Base-by-base conservation (phyloP, 2,113 vertebrate species). In the Sylvilagus bachmani region DNA sequence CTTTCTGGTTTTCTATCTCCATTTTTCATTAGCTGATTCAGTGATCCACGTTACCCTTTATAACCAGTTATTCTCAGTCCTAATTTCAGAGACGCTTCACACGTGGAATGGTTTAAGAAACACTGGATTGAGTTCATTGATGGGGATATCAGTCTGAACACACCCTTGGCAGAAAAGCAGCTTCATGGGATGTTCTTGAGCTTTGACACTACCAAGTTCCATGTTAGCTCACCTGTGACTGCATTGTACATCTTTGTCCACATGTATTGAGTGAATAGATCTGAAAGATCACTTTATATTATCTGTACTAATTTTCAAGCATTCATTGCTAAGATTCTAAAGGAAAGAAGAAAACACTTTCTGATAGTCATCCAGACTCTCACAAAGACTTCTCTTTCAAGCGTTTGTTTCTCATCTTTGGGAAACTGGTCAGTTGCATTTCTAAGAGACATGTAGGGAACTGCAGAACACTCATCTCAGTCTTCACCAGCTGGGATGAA, bases 271-370 rank as follows among this genome's bases (percentile, higher is more conserved):
- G 13, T 21, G 86, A 58, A 91, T 10, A 75, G 31, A 87, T 74
- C n/a, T 38, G n/a, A 73, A 84, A 91, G 27, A 64, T 89, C 49
- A n/a, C 91, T 82, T 86, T 78, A 74, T 71, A 55, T 91, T 84
- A 53, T 94, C 71, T 92, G 51, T 53, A 82, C 29, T 86, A 10
- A 93, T 21, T 67, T 96, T 88, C 31, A 89, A 73, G 89, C 81
- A 73, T 25, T 83, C 12, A 38, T 78, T 86, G 17, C 17, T 77
- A 58, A n/a, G 62, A 74, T 78, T 89, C 31, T 67, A 36, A 58
- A 53, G 49, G 24, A 88, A 91, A 61, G 3, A 77, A 75, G n/a
- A 64, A 16, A 86, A 88, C 44, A 22, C 69, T 64, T 94, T 10
- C 61, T 77, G 51, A 9, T 12, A n/a, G 13, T 78, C 6, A 73